Conservation (phyloP, 1,140 invertebrate species). For the Drosophila watanabei region DNA sequence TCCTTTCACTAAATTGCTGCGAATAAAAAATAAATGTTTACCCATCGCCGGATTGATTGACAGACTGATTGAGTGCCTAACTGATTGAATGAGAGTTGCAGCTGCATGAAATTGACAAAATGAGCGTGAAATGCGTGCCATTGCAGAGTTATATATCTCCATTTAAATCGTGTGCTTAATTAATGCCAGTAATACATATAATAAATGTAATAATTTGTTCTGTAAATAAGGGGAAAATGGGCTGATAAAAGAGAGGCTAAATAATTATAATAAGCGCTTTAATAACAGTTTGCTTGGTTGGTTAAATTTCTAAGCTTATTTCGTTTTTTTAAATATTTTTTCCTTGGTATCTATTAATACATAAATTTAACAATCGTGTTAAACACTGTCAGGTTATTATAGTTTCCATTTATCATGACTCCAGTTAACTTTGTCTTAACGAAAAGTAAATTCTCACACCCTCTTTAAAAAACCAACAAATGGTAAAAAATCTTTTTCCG, state of each 20-base stretch:
- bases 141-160: slow-evolving; percentile 16
- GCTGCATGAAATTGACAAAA: slow-evolving; percentile 65
- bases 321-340: not conserved
- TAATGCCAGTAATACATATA: slow-evolving; percentile 57
- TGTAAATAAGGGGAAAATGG: slow-evolving; percentile 20
- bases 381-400: not conserved
- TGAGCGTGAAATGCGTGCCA: slow-evolving; percentile 56
- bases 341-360: no score
- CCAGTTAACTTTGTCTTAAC: not conserved
- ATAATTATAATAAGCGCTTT: not conserved
- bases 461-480: slow-evolving; percentile 36
- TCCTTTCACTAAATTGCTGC: slow-evolving; percentile 53
- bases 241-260: no score
- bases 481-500: slow-evolving; percentile 38
- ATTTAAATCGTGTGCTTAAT: slow-evolving; percentile 44
- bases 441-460: slow-evolving; percentile 39
- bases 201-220: slow-evolving; percentile 44
- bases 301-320: not conserved
- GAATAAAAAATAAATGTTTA: slow-evolving; percentile 59
- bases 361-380: not conserved
- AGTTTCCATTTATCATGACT: not conserved
- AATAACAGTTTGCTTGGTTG: not conserved
- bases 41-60: slow-evolving; percentile 52
- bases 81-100: slow-evolving; percentile 47
- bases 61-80: slow-evolving; percentile 45